A percentile compares a stretch with the other conserved stretches of the same genome.
These are phyloP conservation scores for Spheniscus mendiculus DNA, from an alignment of 2,113 vertebrate species.

Conservation along the genomic window DNA sequence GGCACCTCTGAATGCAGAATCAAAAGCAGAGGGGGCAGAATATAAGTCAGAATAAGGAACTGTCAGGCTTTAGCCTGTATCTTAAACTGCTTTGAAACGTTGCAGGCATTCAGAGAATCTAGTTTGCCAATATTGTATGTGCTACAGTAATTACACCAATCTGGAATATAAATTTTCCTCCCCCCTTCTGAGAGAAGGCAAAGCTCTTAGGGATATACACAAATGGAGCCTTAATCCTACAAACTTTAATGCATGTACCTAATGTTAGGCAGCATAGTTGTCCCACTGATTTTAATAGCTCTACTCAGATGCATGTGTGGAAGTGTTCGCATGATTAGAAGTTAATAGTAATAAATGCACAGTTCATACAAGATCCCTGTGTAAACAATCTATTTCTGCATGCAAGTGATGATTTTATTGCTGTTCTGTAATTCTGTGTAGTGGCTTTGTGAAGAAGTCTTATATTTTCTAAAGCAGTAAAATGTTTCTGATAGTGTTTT, in stretches of 20 bases:
- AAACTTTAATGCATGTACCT: neutral
- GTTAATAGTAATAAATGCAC: slow-evolving; percentile 35
- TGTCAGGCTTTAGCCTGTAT: slow-evolving; percentile 28
- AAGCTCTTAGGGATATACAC: neutral
- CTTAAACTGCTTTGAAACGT: slow-evolving; percentile 33
- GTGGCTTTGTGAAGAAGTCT: slow-evolving; percentile 37
- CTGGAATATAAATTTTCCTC: slow-evolving; percentile 33
- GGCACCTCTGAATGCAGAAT: slow-evolving; percentile 51
- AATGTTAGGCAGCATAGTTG: neutral
- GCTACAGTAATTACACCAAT: slow-evolving; percentile 23
- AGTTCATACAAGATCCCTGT: neutral
- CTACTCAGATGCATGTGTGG: neutral
- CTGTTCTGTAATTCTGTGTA: neutral
- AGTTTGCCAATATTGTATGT: neutral
- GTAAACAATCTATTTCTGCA: slow-evolving; percentile 44
- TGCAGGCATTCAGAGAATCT: slow-evolving; percentile 20
- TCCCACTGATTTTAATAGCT: neutral
- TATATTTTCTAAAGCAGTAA: slow-evolving; percentile 37
- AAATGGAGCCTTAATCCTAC: neutral
- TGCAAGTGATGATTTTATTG: slow-evolving; percentile 49
- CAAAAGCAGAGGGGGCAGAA: slow-evolving; percentile 48
- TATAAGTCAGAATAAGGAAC: slow-evolving; percentile 41
- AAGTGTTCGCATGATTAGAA: slow-evolving; percentile 13
- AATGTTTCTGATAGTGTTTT: slow-evolving; percentile 51
- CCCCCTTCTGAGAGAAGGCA: neutral